These are phyloP conservation scores for Pampusana beccarii DNA, from an alignment of 2,113 vertebrate genomes.

Conservation along the genomic window DNA sequence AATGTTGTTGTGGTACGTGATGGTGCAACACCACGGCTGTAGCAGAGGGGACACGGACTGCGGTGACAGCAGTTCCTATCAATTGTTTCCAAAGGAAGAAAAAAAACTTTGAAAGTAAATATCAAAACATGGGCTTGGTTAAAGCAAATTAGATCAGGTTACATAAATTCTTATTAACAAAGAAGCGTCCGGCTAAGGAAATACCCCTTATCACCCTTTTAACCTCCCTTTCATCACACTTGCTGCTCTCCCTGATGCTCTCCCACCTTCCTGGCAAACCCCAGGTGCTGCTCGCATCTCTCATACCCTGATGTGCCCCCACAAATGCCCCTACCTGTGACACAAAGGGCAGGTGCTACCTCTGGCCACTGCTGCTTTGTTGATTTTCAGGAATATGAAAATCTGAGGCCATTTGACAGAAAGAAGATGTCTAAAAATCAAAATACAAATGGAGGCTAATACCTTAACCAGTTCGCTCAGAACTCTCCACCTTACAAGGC, in stretches of 20 bases:
- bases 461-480: not conserved
- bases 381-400: not conserved
- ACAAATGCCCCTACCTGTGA: not conserved
- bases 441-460: not conserved
- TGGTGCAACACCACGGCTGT: not conserved
- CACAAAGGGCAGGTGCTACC: not conserved
- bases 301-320: fast-evolving
- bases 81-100: not conserved
- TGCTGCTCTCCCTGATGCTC: not conserved
- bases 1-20: fast-evolving
- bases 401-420: not conserved
- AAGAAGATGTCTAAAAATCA: not conserved
- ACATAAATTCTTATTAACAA: not conserved
- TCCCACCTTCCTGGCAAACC: not conserved
- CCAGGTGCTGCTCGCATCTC: not conserved
- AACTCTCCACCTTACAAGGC: not conserved
- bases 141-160: not conserved
- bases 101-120: not conserved
- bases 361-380: not conserved
- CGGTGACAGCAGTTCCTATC: not conserved
- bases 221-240: not conserved
- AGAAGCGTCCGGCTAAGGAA: not conserved
- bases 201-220: not conserved
- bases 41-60: not conserved
- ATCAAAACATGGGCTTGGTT: not conserved